These are phyloP conservation scores for Eretmocerus hayati DNA, from an alignment of 2,888 invertebrate genomes.

Conservation along the genomic window DNA sequence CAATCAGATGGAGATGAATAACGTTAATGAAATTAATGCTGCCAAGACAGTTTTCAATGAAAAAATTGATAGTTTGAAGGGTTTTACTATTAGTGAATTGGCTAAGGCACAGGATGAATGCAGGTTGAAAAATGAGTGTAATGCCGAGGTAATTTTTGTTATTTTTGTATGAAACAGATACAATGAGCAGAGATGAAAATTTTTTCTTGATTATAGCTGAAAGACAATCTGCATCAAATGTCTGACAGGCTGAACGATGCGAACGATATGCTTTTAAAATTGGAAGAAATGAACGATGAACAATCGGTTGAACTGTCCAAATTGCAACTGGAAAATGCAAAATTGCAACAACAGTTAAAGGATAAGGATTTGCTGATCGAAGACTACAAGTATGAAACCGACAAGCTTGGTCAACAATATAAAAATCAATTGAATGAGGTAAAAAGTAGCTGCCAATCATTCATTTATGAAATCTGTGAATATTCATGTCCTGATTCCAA, in stretches of 20 bases:
- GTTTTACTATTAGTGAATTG: conserved; percentile 30
- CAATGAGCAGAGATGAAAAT: neutral
- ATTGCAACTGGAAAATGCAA: conserved; percentile 31
- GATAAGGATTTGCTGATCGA: conserved; percentile 8
- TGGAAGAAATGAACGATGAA: conserved; percentile 38
- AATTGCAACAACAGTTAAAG: conserved; percentile 29
- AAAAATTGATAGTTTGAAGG: conserved; percentile 34
- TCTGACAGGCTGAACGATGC: conserved; percentile 29
- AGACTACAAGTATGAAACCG: conserved; percentile 11
- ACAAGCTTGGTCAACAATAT: conserved; percentile 26
- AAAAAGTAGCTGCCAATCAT: conserved; percentile 1
- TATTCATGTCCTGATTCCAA: neutral
- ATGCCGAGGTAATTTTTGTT: conserved; percentile 30
- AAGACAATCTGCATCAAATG: conserved; percentile 35
- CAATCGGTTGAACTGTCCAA: conserved; percentile 32
- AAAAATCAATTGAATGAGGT: conserved; percentile 23
- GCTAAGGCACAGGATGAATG: conserved; percentile 29
- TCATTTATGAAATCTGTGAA: neutral
- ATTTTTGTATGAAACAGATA: neutral
- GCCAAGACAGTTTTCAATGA: conserved; percentile 31
- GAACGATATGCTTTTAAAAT: conserved; percentile 30
- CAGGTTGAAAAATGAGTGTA: conserved; percentile 28
- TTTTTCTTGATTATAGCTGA: conserved; percentile 28
- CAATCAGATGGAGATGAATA: conserved; percentile 34
- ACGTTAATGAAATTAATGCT: conserved; percentile 33